These are phyloP conservation scores for Myopa testacea DNA, from an alignment of 2,888 invertebrate genomes.

Conservation along the genomic window DNA sequence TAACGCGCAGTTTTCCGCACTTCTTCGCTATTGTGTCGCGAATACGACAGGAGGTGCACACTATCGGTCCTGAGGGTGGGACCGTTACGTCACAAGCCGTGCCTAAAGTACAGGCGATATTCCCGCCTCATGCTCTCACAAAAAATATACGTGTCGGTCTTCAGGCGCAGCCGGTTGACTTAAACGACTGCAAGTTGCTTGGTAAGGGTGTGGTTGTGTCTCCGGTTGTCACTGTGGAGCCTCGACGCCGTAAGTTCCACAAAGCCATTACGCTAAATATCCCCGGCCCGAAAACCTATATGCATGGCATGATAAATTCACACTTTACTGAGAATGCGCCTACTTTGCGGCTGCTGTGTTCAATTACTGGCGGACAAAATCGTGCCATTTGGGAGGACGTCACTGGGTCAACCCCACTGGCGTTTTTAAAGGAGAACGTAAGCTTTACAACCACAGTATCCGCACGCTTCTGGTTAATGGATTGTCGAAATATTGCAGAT, in stretches of 20 bases:
- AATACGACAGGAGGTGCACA: conserved; percentile 95
- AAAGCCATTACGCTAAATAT: conserved; percentile 97
- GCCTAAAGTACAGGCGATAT: conserved; percentile 84
- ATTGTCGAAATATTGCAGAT: conserved; percentile 94
- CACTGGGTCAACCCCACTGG: conserved; percentile 96
- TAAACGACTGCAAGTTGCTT: conserved; percentile 86
- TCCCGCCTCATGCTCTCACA: conserved; percentile 96
- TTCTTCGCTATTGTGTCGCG: conserved; percentile 97
- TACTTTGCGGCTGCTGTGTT: conserved; percentile 91
- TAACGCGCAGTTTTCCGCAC: conserved; percentile 97
- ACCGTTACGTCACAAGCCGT: conserved; percentile 95
- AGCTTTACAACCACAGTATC: conserved; percentile 99
- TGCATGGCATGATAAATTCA: conserved; percentile 83
- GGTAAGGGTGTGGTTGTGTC: conserved; percentile 98
- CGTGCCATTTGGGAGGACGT: conserved; percentile 99
- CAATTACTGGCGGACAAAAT: conserved; percentile 95
- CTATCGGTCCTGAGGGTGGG: conserved; percentile 97
- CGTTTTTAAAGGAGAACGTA: conserved; percentile 96
- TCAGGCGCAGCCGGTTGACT: conserved; percentile 94
- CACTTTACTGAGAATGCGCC: conserved; percentile 84
- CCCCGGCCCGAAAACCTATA: conserved; percentile 80
- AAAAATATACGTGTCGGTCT: conserved; percentile 98
- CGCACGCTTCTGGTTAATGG: conserved; percentile 98
- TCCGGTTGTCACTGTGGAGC: conserved; percentile 98
- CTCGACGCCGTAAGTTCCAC: conserved; percentile 97